These are phyloP conservation scores for Phataginus tricuspis DNA, from an alignment of 2,797 vertebrate genomes.

Conservation along the genomic window DNA sequence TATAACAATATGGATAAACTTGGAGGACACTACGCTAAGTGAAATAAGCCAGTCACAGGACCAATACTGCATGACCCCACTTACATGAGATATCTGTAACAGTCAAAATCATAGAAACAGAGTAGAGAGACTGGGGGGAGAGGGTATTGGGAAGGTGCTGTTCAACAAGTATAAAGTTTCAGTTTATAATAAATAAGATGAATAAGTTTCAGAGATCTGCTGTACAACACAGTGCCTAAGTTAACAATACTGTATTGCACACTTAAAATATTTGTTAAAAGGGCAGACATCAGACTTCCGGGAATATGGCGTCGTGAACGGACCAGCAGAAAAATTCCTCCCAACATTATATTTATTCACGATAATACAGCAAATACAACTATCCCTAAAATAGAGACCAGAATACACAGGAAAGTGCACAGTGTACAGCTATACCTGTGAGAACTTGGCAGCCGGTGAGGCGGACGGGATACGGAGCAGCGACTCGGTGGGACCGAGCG, in stretches of 20 bases:
- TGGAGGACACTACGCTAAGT: background rate
- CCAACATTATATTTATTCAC: too few relatives aligned
- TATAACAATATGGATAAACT: background rate
- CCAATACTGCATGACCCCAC: background rate
- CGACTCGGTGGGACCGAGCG: too few relatives aligned
- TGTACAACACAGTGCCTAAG: background rate
- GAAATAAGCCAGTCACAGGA: background rate
- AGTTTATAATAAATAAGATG: background rate
- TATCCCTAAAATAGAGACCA: too few relatives aligned
- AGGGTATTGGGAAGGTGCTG: background rate
- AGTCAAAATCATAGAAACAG: background rate
- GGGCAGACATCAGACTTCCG: too few relatives aligned
- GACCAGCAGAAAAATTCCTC: too few relatives aligned
- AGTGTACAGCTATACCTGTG: too few relatives aligned
- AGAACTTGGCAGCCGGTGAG: too few relatives aligned
- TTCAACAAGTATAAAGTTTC: background rate
- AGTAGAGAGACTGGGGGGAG: background rate
- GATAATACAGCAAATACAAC: too few relatives aligned
- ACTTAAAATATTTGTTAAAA: background rate
- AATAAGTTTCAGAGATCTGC: background rate
- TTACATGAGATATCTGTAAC: background rate
- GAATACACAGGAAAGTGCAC: too few relatives aligned
- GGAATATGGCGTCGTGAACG: too few relatives aligned
- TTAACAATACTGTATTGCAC: background rate
- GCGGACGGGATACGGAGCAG: too few relatives aligned